Base-by-base conservation (phyloP, 2,888 invertebrate genomes). In the Linyphia triangularis region DNA sequence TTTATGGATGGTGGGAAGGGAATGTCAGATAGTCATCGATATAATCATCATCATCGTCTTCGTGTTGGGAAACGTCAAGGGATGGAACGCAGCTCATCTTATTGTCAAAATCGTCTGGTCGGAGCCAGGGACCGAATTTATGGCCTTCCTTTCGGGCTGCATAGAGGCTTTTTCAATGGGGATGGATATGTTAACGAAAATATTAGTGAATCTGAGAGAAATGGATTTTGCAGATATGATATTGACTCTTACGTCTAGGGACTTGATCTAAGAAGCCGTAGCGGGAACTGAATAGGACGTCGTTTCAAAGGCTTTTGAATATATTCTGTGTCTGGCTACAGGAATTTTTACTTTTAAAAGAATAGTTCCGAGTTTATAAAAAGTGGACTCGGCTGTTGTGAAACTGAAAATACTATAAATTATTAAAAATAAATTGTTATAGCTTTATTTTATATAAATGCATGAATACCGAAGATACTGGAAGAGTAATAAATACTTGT, bases 71-170 rank as follows among this genome's bases (percentile, higher is more conserved):
- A 63, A 22, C 13, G 37, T 22, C 24, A 37, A 22, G 43, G 40
- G 26, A 43, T 51, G 51, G 51, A 51, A 51, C 19, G 63, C 33
- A 33, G 40, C 63, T 40, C 77, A 77, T 63, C 77, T 77, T 28
- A 63, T 77, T 77, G 77, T 77, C 77, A 63, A 33, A 61, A 37
- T 77, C 77, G 77, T 63, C 77, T 77, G 77, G 63, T 33, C 40
- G 77, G 77, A 77, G 77, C 77, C 77, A 26, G 37, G 40, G 63
- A 24, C 19, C 24, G 63, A 63, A 77, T 77, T 77, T 77, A 77
- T 77, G 77, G 26, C 22, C 33, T 10, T 13, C 6, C n/a, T 10
- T 24, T 77, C 26, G 22, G 22, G 16, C 57, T 77, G 63, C 24
- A 59, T 13, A 57, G 43, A 24, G 26, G 51, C 33, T 16, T 51